Percentiles rank a stretch among this genome's conserved stretches.
Evolutionary conservation across 2,113 vertebrate species (phyloP).

Genomic region (Aramus guarauna): DNA sequence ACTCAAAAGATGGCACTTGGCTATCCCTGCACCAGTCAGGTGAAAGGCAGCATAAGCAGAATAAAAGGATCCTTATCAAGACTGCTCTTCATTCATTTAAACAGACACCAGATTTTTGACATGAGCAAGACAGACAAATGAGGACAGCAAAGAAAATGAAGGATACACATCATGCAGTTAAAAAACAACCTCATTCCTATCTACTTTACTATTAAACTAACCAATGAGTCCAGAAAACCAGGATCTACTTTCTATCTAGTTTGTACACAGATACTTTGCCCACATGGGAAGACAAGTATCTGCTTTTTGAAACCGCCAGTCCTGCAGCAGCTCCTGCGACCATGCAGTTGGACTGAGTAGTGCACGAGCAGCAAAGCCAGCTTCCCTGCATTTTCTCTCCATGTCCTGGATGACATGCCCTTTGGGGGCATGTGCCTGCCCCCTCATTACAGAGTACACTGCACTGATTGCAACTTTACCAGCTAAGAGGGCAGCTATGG

Average conservation of each 20-base stretch:
- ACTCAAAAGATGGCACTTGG: not conserved
- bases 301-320: not conserved
- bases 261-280: not conserved
- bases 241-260: not conserved
- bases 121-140: not conserved
- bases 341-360: not conserved
- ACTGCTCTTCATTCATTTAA: not conserved
- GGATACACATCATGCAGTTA: not conserved
- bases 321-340: not conserved
- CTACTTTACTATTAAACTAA: not conserved
- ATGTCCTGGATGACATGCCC: too few species aligned
- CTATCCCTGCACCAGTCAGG: not conserved
- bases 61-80: not conserved
- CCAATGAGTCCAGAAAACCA: not conserved
- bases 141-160: not conserved
- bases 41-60: not conserved
- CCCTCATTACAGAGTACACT: not conserved
- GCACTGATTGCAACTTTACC: not conserved
- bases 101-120: not conserved
- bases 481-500: not conserved
- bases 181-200: not conserved
- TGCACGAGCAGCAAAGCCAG: not conserved
- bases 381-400: not conserved
- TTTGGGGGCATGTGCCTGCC: accelerated
- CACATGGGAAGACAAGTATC: not conserved